phyloP scores from a whole-genome alignment of 2,113 vertebrate genomes.

The Equus przewalskii region DNA sequence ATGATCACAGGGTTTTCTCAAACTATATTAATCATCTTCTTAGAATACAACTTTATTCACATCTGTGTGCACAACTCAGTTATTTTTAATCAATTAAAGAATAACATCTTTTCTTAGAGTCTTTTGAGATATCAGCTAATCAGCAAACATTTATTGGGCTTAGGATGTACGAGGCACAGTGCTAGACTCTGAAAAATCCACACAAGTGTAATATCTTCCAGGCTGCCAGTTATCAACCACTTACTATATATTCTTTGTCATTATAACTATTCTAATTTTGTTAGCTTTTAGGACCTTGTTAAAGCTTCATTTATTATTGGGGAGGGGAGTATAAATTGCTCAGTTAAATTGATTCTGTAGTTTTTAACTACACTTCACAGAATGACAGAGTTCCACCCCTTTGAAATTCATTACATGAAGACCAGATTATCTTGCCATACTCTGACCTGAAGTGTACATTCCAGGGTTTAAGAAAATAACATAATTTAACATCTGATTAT shows the following conservation, averaged over 20 bases:
- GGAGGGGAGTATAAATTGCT: not conserved
- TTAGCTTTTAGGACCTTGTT: not conserved
- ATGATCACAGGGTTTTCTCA: not conserved
- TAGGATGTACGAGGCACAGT: not conserved
- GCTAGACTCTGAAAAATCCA: not conserved
- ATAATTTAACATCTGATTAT: not conserved
- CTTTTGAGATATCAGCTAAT: not conserved
- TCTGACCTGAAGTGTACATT: not conserved
- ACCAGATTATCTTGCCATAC: not conserved
- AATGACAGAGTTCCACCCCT: not conserved
- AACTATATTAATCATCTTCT: not conserved
- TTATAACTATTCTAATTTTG: not conserved
- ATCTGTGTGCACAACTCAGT: not conserved
- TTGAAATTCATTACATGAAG: not conserved
- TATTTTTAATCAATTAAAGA: not conserved
- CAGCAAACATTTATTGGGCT: not conserved
- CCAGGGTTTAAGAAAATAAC: not conserved
- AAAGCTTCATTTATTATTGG: not conserved
- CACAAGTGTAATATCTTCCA: not conserved
- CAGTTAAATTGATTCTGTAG: conserved; percentile 29
- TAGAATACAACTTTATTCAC: conserved; percentile 1
- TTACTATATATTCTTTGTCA: not conserved
- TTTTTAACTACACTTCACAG: not conserved
- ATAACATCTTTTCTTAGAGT: not conserved
- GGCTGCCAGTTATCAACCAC: not conserved